Conservation (phyloP, 2,888 invertebrate species). For the Kuschelorhynchus macadamiae region DNA sequence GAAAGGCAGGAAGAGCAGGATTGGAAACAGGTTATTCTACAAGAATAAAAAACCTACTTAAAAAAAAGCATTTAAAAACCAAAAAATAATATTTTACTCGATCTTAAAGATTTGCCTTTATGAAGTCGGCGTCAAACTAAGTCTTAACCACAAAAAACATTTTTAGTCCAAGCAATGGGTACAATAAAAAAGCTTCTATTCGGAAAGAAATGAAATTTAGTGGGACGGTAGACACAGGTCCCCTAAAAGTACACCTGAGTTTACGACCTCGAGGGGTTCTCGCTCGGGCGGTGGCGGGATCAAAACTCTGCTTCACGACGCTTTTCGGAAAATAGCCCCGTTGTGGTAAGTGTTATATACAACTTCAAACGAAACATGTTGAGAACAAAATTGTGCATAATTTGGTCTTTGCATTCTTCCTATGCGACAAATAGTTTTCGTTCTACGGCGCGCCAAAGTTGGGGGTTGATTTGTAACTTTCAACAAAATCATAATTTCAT, state of each 20-base stretch:
- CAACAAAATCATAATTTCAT: background rate
- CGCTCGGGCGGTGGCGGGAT: background rate
- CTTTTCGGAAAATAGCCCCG: conserved; percentile 5
- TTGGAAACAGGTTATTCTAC: too few relatives aligned
- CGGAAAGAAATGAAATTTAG: too few relatives aligned
- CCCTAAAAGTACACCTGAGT: background rate
- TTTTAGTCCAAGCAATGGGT: background rate
- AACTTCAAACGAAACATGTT: background rate
- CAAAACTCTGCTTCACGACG: conserved; percentile 11
- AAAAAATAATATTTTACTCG: too few relatives aligned
- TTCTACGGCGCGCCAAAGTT: conserved; percentile 1
- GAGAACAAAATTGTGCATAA: background rate
- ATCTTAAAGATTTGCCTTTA: too few relatives aligned
- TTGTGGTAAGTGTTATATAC: conserved; percentile 10
- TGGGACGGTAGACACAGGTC: background rate
- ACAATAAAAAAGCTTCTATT: background rate
- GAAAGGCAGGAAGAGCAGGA: too few relatives aligned
- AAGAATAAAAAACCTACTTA: too few relatives aligned
- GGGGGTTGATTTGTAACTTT: background rate
- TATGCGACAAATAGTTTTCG: background rate
- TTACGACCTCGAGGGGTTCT: background rate
- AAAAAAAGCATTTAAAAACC: too few relatives aligned
- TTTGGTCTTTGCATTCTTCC: background rate
- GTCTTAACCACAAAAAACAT: too few relatives aligned
- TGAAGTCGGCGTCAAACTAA: too few relatives aligned